These are phyloP conservation scores for Limosa lapponica DNA, from an alignment of 2,797 vertebrate genomes.

Conservation along the genomic window DNA sequence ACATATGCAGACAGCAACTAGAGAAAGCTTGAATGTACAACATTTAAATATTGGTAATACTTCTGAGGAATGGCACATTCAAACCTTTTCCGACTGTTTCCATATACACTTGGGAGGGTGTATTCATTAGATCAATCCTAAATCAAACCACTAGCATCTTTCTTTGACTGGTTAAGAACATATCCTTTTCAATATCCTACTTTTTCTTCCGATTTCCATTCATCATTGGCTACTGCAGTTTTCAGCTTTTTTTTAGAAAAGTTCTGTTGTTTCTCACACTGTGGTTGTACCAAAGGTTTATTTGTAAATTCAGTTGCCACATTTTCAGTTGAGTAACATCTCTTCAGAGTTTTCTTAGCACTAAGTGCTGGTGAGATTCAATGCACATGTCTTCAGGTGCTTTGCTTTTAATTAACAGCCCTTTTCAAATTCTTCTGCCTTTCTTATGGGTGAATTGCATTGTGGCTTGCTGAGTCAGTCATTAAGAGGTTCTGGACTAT, in stretches of 20 bases:
- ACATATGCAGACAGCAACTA: neutral
- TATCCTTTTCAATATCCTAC: neutral
- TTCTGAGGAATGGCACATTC: neutral
- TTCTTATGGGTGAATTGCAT: neutral
- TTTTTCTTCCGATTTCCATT: neutral
- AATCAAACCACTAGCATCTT: neutral
- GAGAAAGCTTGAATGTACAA: neutral
- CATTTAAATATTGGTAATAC: neutral
- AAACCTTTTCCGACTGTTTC: neutral
- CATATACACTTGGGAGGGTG: neutral
- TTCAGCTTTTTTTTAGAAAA: neutral
- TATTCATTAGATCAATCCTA: neutral
- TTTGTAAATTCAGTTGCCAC: neutral
- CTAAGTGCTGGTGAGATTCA: neutral
- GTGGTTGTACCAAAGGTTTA: neutral
- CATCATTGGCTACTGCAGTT: neutral
- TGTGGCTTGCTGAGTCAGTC: neutral
- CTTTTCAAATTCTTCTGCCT: neutral
- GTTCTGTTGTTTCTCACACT: neutral
- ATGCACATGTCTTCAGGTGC: neutral
- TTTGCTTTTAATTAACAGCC: slow-evolving; percentile 4
- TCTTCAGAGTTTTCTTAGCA: neutral
- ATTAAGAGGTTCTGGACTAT: neutral
- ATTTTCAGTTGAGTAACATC: neutral
- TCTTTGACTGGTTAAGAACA: neutral